Evolutionary conservation across 2,888 invertebrate species (phyloP).

Genomic region (Cephalotes varians): DNA sequence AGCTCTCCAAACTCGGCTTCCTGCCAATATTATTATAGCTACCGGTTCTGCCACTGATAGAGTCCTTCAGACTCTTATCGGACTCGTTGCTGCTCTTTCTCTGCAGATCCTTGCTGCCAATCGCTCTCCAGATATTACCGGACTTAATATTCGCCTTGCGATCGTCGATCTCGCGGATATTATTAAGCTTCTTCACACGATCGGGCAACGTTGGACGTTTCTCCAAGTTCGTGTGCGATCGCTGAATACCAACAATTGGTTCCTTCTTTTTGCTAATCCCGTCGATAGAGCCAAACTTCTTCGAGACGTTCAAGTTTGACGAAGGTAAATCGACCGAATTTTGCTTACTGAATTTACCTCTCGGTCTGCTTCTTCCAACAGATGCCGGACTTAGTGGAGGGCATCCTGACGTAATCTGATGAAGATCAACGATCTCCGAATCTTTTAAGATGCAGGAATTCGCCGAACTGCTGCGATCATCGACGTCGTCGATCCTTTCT

Average conservation of each 20-base stretch:
- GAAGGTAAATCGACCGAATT: slow-evolving; percentile 73
- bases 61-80: slow-evolving; percentile 73
- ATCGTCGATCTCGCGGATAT: slow-evolving; percentile 78
- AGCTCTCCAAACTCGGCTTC: slow-evolving; percentile 77
- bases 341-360: slow-evolving; percentile 74
- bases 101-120: slow-evolving; percentile 67
- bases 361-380: slow-evolving; percentile 20
- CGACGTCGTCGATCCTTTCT: slow-evolving; percentile 55
- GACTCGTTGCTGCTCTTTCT: slow-evolving; percentile 78
- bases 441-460: slow-evolving; percentile 60
- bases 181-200: slow-evolving; percentile 75
- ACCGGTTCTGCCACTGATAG: neutral
- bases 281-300: slow-evolving; percentile 78
- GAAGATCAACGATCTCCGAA: slow-evolving; percentile 39
- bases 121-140: slow-evolving; percentile 62
- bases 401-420: neutral
- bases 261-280: slow-evolving; percentile 71
- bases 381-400: neutral
- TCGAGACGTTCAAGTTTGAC: slow-evolving; percentile 70
- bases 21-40: slow-evolving; percentile 55
- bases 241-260: slow-evolving; percentile 62
- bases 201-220: slow-evolving; percentile 66
- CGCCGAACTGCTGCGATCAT: slow-evolving; percentile 56
- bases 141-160: slow-evolving; percentile 55
- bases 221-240: slow-evolving; percentile 77